Conservation (phyloP, 2,797 vertebrate genomes). For the Clamator glandarius region DNA sequence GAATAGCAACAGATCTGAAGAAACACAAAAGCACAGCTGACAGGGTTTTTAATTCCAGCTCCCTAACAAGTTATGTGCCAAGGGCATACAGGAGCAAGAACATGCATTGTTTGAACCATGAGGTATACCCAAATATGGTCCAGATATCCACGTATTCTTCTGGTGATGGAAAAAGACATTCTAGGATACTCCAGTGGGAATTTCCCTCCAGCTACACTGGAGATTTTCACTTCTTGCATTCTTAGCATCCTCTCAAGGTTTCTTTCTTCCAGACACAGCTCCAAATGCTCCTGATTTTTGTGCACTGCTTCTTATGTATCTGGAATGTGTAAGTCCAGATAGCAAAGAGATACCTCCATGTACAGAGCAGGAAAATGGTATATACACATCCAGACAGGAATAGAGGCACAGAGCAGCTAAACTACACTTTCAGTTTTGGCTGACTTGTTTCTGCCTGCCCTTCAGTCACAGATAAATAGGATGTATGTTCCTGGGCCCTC, state of each 20-base stretch:
- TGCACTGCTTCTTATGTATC: neutral
- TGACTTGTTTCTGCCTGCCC: neutral
- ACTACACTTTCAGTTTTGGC: too few species aligned
- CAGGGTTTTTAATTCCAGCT: accelerated
- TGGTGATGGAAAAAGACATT: accelerated
- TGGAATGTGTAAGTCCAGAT: neutral
- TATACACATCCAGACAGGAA: too few species aligned
- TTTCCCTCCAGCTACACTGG: neutral
- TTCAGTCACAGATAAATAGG: neutral
- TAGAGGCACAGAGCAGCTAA: neutral
- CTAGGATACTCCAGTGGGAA: too few species aligned
- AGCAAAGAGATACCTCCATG: accelerated
- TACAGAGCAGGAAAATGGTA: neutral
- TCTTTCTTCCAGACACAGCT: neutral
- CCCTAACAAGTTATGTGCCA: neutral
- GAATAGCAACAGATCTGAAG: neutral
- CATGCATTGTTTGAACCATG: neutral
- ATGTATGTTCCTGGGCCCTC: neutral
- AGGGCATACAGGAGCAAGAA: accelerated
- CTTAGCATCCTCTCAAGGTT: neutral
- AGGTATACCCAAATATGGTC: neutral
- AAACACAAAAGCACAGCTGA: neutral
- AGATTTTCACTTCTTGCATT: neutral
- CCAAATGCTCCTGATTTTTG: neutral
- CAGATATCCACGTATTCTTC: neutral